Conservation (phyloP, 2,888 invertebrate species). For the Stenolophus ochropezus region DNA sequence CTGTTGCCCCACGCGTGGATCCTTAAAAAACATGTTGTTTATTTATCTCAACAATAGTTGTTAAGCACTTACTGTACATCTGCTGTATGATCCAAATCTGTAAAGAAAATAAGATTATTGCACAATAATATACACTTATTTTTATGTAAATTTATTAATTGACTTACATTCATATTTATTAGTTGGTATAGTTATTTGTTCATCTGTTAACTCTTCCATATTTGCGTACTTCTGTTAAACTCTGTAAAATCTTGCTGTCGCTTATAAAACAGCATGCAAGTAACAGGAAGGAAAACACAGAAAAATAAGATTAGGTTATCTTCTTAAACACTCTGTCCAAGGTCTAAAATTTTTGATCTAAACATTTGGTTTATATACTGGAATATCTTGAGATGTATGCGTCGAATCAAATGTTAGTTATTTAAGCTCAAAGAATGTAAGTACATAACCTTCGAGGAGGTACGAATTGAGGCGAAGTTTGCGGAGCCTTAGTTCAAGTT, state of each 20-base stretch:
- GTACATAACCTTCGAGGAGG: too few relatives aligned
- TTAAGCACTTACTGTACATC: conserved; percentile 94
- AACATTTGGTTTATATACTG: too few relatives aligned
- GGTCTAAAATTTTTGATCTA: conserved; percentile 55
- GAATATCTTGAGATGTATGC: too few relatives aligned
- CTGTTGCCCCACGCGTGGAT: conserved; percentile 94
- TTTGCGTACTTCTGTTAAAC: not conserved
- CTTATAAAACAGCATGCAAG: conserved; percentile 45
- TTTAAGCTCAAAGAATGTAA: too few relatives aligned
- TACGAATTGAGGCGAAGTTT: too few relatives aligned
- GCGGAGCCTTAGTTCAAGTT: too few relatives aligned
- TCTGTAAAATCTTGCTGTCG: conserved; percentile 4
- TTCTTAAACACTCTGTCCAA: conserved; percentile 29
- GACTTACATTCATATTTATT: conserved; percentile 89
- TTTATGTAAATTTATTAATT: not conserved
- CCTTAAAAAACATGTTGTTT: conserved; percentile 72
- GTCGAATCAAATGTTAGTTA: too few relatives aligned
- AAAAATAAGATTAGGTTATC: conserved; percentile 26
- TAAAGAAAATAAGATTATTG: conserved; percentile 48
- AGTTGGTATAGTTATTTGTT: conserved; percentile 79
- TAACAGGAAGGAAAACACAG: conserved; percentile 38
- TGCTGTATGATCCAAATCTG: conserved; percentile 97
- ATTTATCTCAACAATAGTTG: conserved; percentile 24
- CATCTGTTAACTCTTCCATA: conserved; percentile 74
- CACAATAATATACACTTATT: conserved; percentile 26